Evolutionary conservation across 1,140 invertebrate species (phyloP), one percentile per base, ranked within the genome.

Genomic region (Mactra quadrangularis): DNA sequence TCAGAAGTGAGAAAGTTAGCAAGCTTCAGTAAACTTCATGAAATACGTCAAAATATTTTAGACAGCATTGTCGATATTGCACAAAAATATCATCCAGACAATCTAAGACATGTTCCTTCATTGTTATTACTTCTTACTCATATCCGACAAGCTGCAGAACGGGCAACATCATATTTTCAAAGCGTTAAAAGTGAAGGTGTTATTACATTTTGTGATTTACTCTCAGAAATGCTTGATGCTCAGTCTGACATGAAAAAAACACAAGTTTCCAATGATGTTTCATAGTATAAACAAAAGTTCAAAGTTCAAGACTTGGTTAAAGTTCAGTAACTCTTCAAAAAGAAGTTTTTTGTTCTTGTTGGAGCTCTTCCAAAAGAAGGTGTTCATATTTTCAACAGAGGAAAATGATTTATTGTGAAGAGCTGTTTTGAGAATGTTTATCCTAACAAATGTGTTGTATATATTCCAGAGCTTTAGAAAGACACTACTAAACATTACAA

Each of bases 211-310:
- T 91, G 90, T 87, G 90, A 91, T 81, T 75, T 91, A 25, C 47
- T 91, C 17, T 89, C 86, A 6, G 90, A 91, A 75, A 91, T 91
- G 90, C 70, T 91, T 31, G 90, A 91, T 76, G 89, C 90, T 45
- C 90, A 91, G 74, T 89, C 88, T 11, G 71, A 74, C 9, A 68
- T 74, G 9, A 82, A 82, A 41, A 72, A 53, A 45, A 15, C 11
- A 27, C 27, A n/a, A 3, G 3, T 27, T 0, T 74, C 71, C 11
- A 45, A 25, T 33, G 35, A 64, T 71, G 29, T 47, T 52, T 7
- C 38, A 15, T 41, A 41, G 38, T 15, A 41, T 41, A 15, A n/a
- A n/a, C n/a, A n/a, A n/a, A n/a, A n/a, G n/a, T n/a, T n/a, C n/a
- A n/a, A n/a, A n/a, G n/a, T n/a, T n/a, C n/a, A n/a, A n/a, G n/a